Evolutionary conservation across 1,140 invertebrate genomes (phyloP), one percentile per base, ranked within the genome.

Genomic region (Heliothis virescens): DNA sequence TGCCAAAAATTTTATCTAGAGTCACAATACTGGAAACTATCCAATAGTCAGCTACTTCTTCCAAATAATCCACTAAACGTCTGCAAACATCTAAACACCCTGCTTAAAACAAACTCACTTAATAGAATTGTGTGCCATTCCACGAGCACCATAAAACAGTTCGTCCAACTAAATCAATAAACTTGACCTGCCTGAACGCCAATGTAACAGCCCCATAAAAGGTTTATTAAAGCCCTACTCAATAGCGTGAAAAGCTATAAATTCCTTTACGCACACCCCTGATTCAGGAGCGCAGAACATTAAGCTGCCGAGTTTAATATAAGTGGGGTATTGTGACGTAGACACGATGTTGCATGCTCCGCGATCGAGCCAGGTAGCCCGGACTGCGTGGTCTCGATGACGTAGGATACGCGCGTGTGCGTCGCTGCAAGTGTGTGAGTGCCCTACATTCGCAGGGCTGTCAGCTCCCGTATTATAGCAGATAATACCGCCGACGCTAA

Each of bases 391-490:
- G 65, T 63, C 53, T 21, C 18, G 21, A 47, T 65, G 55, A 79
- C 47, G 62, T 47, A 78, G 77, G 55, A 48, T 1, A 48, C 26
- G 65, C 82, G 81, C 83, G 83, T 82, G 83, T 83, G 81, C 67
- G 55, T 67, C 63, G 21, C 57, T 79, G 60, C 78, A 11, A 41
- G 0, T 75, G 86, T 90, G 85, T 87, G 87, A 41, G 84, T 89
- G 89, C 73, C 89, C 89, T 87, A 89, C 74, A 86, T 88, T 82
- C 53, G 76, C 75, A 85, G 86, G 84, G 86, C 57, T 86, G 83
- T 47, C 77, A 74, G 53, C 67, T 53, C 52, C 59, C 62, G 62
- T 79, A 81, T 82, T 85, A 83, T 65, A 79, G 47, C 67, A 84
- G 84, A 81, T 85, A 83, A 83, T 83, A 80, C 73, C 57, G 53